These are phyloP conservation scores for Melieria crassipennis DNA, from an alignment of 2,888 invertebrate species.

Conservation along the genomic window DNA sequence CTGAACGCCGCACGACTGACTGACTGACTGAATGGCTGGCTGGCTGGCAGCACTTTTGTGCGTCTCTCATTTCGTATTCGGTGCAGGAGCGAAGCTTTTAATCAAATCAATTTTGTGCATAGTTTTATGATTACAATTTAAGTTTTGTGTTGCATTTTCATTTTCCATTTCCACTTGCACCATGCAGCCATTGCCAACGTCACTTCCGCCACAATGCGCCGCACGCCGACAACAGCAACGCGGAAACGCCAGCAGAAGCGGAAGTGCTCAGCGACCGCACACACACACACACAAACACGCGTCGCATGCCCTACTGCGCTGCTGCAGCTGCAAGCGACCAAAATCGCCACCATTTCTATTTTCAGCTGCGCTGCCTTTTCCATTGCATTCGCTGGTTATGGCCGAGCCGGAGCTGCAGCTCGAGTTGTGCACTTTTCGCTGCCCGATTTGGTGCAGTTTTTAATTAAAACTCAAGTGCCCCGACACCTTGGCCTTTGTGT, in stretches of 20 bases:
- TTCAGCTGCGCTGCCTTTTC: background rate
- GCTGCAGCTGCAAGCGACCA: background rate
- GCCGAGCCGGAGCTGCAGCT: background rate
- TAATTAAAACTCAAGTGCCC: constrained; percentile 57
- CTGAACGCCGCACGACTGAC: too few relatives aligned
- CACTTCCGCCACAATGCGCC: background rate
- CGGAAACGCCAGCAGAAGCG: constrained; percentile 14
- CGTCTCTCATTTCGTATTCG: constrained; percentile 46
- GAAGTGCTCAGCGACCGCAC: constrained; percentile 18
- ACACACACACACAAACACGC: too few relatives aligned
- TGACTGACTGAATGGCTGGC: background rate
- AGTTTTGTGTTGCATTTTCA: constrained; percentile 49
- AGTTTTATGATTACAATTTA: constrained; percentile 49
- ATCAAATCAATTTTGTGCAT: constrained; percentile 52
- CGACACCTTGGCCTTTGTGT: background rate
- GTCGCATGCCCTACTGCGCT: background rate
- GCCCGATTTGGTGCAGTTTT: constrained; percentile 40
- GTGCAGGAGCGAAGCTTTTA: constrained; percentile 46
- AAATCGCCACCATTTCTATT: background rate
- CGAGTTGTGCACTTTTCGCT: constrained; percentile 32
- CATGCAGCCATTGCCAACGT: background rate
- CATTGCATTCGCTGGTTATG: background rate
- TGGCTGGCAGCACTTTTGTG: constrained; percentile 19
- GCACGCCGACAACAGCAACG: background rate
- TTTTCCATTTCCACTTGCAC: constrained; percentile 29